Base-by-base conservation (phyloP, 2,113 vertebrate species). In the Gobiocypris rarus region DNA sequence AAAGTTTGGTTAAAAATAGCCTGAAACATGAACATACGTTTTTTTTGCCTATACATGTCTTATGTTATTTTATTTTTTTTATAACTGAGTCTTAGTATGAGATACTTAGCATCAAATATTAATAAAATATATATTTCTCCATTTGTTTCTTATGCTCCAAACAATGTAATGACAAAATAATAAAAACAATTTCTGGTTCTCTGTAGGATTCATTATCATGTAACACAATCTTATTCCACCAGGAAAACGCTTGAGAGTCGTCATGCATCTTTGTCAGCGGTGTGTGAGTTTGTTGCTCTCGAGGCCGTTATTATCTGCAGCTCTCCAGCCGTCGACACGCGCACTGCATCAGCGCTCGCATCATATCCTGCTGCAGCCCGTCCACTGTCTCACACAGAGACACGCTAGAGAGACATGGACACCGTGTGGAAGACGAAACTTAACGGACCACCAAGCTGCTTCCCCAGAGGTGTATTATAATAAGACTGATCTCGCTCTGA, bases 241-340 rank as follows among this genome's bases (percentile, higher is more conserved):
- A 54, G 48, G 17, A 75, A 75, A 22, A 54, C 48, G 4, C 9
- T 28, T 17, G 24, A 45, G 15, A 45, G 15, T 58, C 61, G 22
- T 70, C 13, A 87, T 87, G 70, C 86, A 87, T 74, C 59, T 92
- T 38, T 92, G 91, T 88, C 86, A 87, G 59, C 90, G 85, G 84
- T 89, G 89, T 85, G 82, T 81, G 79, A 13, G 77, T 76, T 67
- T 89, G 74, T 71, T 93, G 59, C 59, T 28, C 50, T 74, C 87
- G 8, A 91, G 83, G 73, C 87, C 81, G 0, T 48, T 83, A 65
- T 48, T 83, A 61, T 28, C 69, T 9, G 7, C 75, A 61, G 77
- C 81, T 24, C 73, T 81, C 63, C 81, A 87, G 73, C 56, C 65
- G 48, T 50, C 74, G 13, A 41, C 77, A 48, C 79, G 74, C 45